Evolutionary conservation across 2,113 vertebrate species (phyloP).

Genomic region (Crotalus helleri): DNA sequence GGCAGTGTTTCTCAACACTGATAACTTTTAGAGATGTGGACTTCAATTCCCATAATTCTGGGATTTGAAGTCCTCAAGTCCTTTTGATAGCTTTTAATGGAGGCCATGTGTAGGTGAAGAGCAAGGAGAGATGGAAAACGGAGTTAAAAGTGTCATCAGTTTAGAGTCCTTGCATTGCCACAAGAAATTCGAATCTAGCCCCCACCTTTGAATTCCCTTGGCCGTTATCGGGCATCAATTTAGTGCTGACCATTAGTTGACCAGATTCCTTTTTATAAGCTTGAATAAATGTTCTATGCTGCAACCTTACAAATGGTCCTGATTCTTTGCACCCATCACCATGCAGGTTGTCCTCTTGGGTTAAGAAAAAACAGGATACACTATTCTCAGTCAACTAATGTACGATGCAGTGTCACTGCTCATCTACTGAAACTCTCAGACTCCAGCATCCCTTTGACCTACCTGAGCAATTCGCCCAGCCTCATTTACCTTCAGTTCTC

Average conservation of each 20-base stretch:
- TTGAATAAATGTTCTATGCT: too few species aligned
- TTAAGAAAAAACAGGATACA: neutral
- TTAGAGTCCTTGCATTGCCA: too few species aligned
- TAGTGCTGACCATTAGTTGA: too few species aligned
- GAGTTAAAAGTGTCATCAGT: too few species aligned
- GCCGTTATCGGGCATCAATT: too few species aligned
- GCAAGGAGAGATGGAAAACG: too few species aligned
- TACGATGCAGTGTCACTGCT: neutral
- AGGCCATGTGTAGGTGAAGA: neutral
- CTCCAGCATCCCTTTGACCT: neutral
- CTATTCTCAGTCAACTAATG: neutral
- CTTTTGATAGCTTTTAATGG: neutral
- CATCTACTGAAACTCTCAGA: neutral
- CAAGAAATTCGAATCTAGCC: too few species aligned
- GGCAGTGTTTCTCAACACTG: neutral
- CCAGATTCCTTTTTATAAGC: too few species aligned
- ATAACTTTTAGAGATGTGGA: neutral
- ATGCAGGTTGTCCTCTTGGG: neutral
- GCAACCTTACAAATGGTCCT: too few species aligned
- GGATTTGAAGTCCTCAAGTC: too few species aligned
- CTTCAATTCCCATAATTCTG: neutral
- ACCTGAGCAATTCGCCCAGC: neutral
- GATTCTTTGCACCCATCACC: too few species aligned
- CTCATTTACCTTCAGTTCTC: neutral
- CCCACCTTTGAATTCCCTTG: too few species aligned